Conservation (phyloP, 2,113 vertebrate genomes). For the Daboia siamensis region DNA sequence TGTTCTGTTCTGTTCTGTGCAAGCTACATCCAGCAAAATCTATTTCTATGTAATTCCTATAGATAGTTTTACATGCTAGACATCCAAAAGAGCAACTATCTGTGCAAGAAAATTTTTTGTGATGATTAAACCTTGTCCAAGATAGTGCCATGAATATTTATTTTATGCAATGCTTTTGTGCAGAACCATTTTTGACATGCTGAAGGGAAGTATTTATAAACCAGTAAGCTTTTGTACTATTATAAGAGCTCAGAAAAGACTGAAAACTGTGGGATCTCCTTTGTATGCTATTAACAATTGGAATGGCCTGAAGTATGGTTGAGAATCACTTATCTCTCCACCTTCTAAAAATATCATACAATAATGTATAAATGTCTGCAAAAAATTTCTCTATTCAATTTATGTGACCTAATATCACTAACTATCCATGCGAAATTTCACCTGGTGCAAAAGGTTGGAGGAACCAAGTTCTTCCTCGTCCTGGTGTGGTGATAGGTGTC, state of each 20-base stretch:
- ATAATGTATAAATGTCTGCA: not conserved
- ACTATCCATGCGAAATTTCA: conserved; percentile 65
- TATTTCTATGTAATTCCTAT: not conserved
- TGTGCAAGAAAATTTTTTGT: not conserved
- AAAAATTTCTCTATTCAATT: not conserved
- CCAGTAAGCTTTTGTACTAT: too few relatives aligned
- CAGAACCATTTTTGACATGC: not conserved
- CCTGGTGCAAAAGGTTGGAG: conserved; percentile 95
- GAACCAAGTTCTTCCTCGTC: conserved; percentile 92
- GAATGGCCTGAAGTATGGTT: not conserved
- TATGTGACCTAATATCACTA: conserved; percentile 21
- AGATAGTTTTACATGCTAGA: not conserved
- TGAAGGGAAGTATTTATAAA: not conserved
- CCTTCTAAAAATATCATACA: not conserved
- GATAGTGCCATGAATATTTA: not conserved
- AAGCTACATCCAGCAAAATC: not conserved
- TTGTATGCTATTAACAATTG: not conserved
- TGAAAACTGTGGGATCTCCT: not conserved
- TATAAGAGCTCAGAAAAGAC: not conserved
- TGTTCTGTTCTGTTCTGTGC: not conserved
- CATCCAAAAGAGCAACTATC: not conserved
- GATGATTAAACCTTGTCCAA: not conserved
- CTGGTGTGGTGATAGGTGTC: conserved; percentile 77
- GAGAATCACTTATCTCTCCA: not conserved
- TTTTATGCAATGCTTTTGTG: not conserved